These are phyloP conservation scores for Pachypeltis micranthus DNA, from an alignment of 1,140 invertebrate genomes.

Conservation along the genomic window DNA sequence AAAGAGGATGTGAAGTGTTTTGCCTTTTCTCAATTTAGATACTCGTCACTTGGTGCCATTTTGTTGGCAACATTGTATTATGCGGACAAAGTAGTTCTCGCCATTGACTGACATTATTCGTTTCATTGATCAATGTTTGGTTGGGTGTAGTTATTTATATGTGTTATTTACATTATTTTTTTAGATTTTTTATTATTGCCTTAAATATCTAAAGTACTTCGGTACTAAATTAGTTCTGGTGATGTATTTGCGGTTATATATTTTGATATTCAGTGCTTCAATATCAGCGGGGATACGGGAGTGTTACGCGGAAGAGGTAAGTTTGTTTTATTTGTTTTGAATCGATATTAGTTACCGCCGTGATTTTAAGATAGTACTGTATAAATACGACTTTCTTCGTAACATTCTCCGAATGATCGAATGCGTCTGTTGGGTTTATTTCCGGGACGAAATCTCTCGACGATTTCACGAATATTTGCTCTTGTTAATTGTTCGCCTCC, in stretches of 20 bases:
- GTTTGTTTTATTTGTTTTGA: constrained; percentile 15
- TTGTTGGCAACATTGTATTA: neutral
- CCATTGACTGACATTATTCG: constrained; percentile 20
- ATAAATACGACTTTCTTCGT: neutral
- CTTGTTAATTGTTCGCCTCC: neutral
- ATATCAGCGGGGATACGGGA: constrained; percentile 21
- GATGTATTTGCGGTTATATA: constrained; percentile 24
- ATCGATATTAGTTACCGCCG: neutral
- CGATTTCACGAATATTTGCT: neutral
- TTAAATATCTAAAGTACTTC: constrained; percentile 19
- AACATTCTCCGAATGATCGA: neutral
- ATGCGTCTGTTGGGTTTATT: neutral
- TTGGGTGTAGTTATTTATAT: constrained; percentile 22
- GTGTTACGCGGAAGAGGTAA: constrained; percentile 22
- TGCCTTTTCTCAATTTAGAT: too few relatives aligned
- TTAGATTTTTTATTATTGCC: constrained; percentile 20
- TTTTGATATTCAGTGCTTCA: constrained; percentile 23
- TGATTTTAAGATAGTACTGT: neutral
- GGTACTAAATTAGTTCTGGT: constrained; percentile 20
- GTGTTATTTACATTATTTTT: constrained; percentile 24
- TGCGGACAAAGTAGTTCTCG: constrained; percentile 20
- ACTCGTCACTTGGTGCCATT: too few relatives aligned
- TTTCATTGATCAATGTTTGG: constrained; percentile 25
- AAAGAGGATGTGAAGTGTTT: too few relatives aligned
- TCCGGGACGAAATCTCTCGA: neutral